Evolutionary conservation across 23 tunicate genomes (phyloP), one percentile per base, ranked within the genome.

Genomic region (Corella eumyota): DNA sequence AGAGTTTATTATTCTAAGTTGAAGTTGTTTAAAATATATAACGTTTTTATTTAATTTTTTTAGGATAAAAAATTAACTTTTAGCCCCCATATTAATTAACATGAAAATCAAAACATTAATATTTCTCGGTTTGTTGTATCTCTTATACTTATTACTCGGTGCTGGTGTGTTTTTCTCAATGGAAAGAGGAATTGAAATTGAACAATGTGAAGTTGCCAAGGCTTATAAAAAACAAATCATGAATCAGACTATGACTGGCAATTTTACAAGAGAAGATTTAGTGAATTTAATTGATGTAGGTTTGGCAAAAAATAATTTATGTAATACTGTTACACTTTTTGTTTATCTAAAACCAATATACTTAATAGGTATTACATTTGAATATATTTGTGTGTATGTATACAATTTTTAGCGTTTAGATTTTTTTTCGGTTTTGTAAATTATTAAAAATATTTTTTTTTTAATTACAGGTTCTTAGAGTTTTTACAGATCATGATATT

Each of bases 91-190:
- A 40, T 15, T 40, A 40, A 31, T 21, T 6, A 6, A 36, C 55
- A 71, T 71, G 77, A 59, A 37, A 35, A 25, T 37, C 25, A 45
- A 53, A 3, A 53, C 61, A 6, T 29, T 71, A 23, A 31, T 59
- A 17, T 21, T 59, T 28, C 67, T 71, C 31, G 60, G 48, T 15
- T 40, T 60, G 11, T 34, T 59, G 2, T 71, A 71, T 45, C 60
- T 71, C 26, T 19, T 71, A 19, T 71, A 71, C 55, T 45, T 71
- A 67, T 21, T 71, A 24, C 31, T 71, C 45, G 77, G 77, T 30
- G 77, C 77, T 37, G 67, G 25, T 6, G 52, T 60, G 24, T 71
- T 71, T 46, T 57, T 56, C 54, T 40, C 57, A 27, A 56, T 59
- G 32, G 77, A 71, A 40, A 38, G 67, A 40, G 58, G 48, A 25